Evolutionary conservation across 2,113 vertebrate genomes (phyloP).

Genomic region (Hiodon alosoides): DNA sequence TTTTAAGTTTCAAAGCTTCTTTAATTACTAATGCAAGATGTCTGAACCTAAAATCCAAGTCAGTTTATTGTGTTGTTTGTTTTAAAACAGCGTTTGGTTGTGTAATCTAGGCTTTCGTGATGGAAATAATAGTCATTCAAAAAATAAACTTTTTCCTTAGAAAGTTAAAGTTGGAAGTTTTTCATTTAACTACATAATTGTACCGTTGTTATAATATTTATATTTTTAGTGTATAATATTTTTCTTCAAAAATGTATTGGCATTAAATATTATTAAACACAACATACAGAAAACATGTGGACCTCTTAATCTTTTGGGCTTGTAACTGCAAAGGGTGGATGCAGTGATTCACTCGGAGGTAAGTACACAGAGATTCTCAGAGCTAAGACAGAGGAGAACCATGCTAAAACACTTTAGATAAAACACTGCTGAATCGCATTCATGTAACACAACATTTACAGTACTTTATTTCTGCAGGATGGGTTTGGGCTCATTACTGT

Average conservation of each 20-base stretch:
- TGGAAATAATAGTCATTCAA: background rate
- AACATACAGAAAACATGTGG: background rate
- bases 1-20: background rate
- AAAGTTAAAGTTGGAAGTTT: background rate
- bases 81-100: constrained; percentile 25
- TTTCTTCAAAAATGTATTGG: background rate
- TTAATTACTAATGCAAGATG: background rate
- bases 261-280: constrained; percentile 6
- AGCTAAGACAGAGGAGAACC: too few species aligned
- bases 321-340: background rate
- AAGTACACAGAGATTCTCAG: too few species aligned
- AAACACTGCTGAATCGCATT: too few species aligned
- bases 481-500: background rate
- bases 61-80: constrained; percentile 19
- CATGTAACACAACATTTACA: too few species aligned
- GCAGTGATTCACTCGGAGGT: too few species aligned
- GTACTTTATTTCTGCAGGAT: background rate
- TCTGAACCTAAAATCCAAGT: background rate
- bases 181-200: background rate
- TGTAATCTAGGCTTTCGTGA: constrained; percentile 1
- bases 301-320: background rate
- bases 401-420: too few species aligned
- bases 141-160: too few species aligned
- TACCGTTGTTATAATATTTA: constrained; percentile 3
- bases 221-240: background rate